Evolutionary conservation across 2,888 invertebrate genomes (phyloP).

Genomic region (Yponomeuta plumbellus): DNA sequence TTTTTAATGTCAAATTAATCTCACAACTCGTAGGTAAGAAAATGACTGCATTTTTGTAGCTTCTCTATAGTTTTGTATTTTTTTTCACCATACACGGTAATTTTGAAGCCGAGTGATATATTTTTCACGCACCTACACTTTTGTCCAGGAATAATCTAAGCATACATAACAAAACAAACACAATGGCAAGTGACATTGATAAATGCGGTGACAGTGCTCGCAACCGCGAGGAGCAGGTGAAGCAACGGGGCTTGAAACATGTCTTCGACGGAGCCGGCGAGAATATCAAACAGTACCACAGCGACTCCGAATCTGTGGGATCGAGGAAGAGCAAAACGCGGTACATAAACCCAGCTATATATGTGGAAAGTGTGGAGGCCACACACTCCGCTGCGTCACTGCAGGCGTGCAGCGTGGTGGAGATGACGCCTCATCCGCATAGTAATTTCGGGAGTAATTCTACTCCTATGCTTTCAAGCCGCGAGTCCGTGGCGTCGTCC

Average conservation of each 20-base stretch:
- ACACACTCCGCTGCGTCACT: slow-evolving; percentile 62
- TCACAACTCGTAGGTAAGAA: neutral
- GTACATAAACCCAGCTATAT: slow-evolving; percentile 79
- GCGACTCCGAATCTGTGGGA: slow-evolving; percentile 59
- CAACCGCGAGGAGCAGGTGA: slow-evolving; percentile 25
- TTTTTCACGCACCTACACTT: neutral
- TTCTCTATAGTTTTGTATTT: neutral
- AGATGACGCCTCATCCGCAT: slow-evolving; percentile 66
- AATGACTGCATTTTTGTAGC: neutral
- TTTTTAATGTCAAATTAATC: neutral
- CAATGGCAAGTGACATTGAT: slow-evolving; percentile 1
- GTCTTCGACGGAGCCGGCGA: slow-evolving; percentile 67
- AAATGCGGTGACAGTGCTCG: slow-evolving; percentile 56
- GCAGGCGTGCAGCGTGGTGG: slow-evolving; percentile 42
- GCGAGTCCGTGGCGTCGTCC: slow-evolving; percentile 48
- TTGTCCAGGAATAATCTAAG: neutral
- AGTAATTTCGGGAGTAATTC: slow-evolving; percentile 61
- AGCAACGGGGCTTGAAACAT: slow-evolving; percentile 46
- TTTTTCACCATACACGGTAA: neutral
- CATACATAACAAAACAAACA: neutral
- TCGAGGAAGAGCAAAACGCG: slow-evolving; percentile 64
- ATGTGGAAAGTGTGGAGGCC: slow-evolving; percentile 68
- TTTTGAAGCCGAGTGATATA: neutral
- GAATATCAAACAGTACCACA: slow-evolving; percentile 52
- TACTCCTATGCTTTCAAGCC: slow-evolving; percentile 59